These are phyloP conservation scores for Chrysoperla carnea DNA, from an alignment of 1,140 invertebrate genomes.

Conservation along the genomic window DNA sequence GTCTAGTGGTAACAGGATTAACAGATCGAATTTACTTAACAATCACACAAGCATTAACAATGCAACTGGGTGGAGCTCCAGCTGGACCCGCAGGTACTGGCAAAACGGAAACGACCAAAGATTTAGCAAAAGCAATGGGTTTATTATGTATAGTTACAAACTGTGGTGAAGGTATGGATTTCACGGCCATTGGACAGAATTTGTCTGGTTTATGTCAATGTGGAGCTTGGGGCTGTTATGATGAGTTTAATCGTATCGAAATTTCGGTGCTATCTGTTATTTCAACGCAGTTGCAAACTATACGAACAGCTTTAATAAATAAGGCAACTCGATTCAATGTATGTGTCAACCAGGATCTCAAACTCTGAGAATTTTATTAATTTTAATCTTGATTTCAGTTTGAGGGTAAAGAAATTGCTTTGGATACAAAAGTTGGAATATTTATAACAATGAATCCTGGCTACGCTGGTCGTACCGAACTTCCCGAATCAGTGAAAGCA, in stretches of 20 bases:
- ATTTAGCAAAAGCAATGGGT: conserved; percentile 75
- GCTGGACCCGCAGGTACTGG: conserved; percentile 71
- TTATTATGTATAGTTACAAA: conserved; percentile 79
- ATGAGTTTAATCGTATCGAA: conserved; percentile 85
- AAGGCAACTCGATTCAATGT: conserved; percentile 57
- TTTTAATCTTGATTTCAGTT: conserved; percentile 49
- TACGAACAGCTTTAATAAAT: conserved; percentile 60
- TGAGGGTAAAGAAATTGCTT: conserved; percentile 61
- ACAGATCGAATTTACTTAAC: conserved; percentile 85
- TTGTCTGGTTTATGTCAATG: conserved; percentile 54
- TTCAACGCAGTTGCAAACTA: conserved; percentile 76
- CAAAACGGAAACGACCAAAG: conserved; percentile 83
- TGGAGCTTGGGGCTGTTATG: conserved; percentile 80
- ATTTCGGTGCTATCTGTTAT: conserved; percentile 81
- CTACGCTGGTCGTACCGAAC: conserved; percentile 72
- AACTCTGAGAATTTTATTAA: not conserved
- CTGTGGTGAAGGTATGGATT: conserved; percentile 86
- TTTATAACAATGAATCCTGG: conserved; percentile 93
- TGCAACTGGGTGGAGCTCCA: conserved; percentile 76
- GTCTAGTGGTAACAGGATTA: conserved; percentile 76
- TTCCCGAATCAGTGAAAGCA: conserved; percentile 81
- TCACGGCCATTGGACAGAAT: conserved; percentile 67
- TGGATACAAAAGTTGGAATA: conserved; percentile 73
- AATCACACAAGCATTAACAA: conserved; percentile 75
- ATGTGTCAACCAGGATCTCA: conserved; percentile 9